Evolutionary conservation across 64 coral and sea anemone genomes (phyloP).

Genomic region (Anthopleura sola): DNA sequence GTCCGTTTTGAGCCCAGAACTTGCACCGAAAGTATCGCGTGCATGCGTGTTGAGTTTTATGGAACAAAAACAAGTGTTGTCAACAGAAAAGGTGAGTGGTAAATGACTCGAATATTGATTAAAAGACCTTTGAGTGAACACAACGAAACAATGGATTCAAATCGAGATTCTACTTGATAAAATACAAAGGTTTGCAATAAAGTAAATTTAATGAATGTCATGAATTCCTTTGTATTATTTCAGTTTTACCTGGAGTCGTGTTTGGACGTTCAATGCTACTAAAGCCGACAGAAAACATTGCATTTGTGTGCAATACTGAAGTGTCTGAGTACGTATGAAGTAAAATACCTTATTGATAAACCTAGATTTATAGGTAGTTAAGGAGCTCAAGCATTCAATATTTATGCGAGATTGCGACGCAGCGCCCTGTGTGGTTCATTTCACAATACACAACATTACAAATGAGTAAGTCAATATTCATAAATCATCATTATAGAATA

Average conservation of each 20-base stretch:
- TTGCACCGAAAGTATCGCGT: conserved; percentile 31
- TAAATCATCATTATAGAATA: too few species aligned
- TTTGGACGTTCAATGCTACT: background rate
- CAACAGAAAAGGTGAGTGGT: background rate
- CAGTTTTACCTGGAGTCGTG: background rate
- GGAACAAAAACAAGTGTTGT: background rate
- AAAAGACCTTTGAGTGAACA: too few species aligned
- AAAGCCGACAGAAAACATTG: background rate
- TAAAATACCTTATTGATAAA: background rate
- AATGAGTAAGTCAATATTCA: too few species aligned
- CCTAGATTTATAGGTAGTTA: too few species aligned
- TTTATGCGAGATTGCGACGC: too few species aligned
- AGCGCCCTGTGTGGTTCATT: too few species aligned
- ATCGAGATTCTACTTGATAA: too few species aligned
- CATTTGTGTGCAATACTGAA: background rate
- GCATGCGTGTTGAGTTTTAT: conserved; percentile 36
- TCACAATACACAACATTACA: too few species aligned
- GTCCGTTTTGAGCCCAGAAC: conserved; percentile 47
- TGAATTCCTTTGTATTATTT: background rate
- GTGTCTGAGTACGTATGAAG: background rate
- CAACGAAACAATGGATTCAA: too few species aligned
- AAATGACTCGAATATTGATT: background rate
- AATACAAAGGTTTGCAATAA: too few species aligned
- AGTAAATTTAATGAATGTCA: too few species aligned
- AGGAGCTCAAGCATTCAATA: too few species aligned